phyloP scores from a whole-genome alignment of 1,140 invertebrate genomes.

The Portunus trituberculatus region DNA sequence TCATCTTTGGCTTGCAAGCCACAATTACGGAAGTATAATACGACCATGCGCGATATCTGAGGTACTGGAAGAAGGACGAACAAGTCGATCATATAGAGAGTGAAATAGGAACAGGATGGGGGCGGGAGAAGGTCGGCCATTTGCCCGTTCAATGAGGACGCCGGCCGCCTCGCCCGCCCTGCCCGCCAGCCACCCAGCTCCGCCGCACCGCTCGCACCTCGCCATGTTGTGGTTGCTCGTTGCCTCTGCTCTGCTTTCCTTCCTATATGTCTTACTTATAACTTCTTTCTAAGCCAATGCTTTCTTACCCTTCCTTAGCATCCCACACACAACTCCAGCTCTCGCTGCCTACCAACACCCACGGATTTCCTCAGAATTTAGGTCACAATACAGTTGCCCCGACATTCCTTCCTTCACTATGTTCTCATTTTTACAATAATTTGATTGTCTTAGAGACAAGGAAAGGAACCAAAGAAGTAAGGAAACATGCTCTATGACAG shows the following conservation, averaged over 20 bases:
- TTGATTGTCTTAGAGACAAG: background rate
- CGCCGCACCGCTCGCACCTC: slow-evolving; percentile 14
- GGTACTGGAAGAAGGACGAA: background rate
- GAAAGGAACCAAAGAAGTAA: background rate
- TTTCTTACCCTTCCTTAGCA: background rate
- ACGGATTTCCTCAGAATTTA: background rate
- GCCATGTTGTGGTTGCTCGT: background rate
- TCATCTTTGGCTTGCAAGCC: background rate
- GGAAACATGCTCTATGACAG: background rate
- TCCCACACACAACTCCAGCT: background rate
- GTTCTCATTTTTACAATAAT: slow-evolving; percentile 11
- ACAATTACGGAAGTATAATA: background rate
- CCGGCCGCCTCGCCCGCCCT: slow-evolving; percentile 5
- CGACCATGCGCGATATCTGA: background rate
- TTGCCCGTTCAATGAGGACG: slow-evolving; percentile 44
- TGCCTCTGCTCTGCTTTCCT: background rate
- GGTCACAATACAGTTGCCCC: slow-evolving; percentile 6
- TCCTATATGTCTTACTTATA: background rate
- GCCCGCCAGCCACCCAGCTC: slow-evolving; percentile 27
- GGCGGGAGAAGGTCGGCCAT: slow-evolving; percentile 46
- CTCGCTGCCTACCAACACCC: background rate
- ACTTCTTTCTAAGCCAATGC: slow-evolving; percentile 2
- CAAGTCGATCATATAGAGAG: background rate
- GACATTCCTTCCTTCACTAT: background rate
- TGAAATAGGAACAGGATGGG: slow-evolving; percentile 39